Evolutionary conservation across 2,797 vertebrate genomes (phyloP).

Genomic region (Austrolebias charrua): DNA sequence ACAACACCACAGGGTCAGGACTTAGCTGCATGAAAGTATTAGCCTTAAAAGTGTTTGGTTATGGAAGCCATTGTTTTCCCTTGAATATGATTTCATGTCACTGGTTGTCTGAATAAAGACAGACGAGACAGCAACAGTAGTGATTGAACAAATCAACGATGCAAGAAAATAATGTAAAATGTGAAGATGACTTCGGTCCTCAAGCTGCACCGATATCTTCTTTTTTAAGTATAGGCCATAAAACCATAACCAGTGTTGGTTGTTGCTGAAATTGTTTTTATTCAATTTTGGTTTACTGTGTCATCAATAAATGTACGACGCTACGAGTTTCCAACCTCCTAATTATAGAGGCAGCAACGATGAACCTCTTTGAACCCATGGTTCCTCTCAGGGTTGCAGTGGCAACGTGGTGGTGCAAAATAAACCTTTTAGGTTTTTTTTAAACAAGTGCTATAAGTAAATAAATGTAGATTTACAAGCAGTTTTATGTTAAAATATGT

Average conservation of each 20-base stretch:
- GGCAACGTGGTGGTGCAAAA: too few relatives aligned
- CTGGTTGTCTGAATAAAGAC: neutral
- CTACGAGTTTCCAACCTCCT: too few relatives aligned
- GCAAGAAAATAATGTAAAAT: neutral
- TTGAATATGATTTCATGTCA: neutral
- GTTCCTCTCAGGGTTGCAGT: too few relatives aligned
- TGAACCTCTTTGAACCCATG: too few relatives aligned
- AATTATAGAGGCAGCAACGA: too few relatives aligned
- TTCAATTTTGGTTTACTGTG: neutral
- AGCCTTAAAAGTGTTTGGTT: neutral
- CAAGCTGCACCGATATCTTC: neutral
- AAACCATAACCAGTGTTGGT: neutral
- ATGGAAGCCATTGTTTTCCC: too few relatives aligned
- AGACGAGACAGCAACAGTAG: neutral
- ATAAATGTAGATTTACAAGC: too few relatives aligned
- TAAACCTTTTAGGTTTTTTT: too few relatives aligned
- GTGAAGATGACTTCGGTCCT: neutral
- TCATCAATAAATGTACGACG: neutral
- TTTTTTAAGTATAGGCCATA: neutral
- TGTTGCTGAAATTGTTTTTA: neutral
- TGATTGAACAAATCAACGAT: neutral
- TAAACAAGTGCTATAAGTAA: too few relatives aligned
- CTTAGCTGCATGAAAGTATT: neutral
- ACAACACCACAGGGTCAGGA: slow-evolving; percentile 11
- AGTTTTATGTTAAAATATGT: too few relatives aligned